A percentile compares a stretch with the other conserved stretches of the same genome.
Evolutionary conservation across 2,888 invertebrate species (phyloP).

Genomic region (Drosophila cognata): DNA sequence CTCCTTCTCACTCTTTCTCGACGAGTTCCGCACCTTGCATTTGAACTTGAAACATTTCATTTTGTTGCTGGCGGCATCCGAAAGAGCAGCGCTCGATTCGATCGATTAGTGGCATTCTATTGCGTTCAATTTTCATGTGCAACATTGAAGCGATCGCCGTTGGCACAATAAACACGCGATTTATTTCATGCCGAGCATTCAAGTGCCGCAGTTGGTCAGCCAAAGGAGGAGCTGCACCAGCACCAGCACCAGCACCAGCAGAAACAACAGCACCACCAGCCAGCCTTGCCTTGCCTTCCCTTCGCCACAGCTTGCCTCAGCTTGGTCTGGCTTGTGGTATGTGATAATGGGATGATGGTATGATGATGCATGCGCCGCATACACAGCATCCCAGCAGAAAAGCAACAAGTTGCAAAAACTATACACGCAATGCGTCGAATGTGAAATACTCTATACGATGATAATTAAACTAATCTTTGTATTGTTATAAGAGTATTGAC

Average conservation of each 20-base stretch:
- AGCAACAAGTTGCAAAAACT: conserved; percentile 33
- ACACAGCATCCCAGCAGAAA: conserved; percentile 69
- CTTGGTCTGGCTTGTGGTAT: conserved; percentile 68
- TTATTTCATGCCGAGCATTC: conserved; percentile 81
- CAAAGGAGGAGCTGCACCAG: conserved; percentile 64
- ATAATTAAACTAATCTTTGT: neutral
- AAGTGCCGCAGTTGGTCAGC: conserved; percentile 75
- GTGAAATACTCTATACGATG: conserved; percentile 22
- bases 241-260: conserved; percentile 10
- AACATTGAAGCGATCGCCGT: conserved; percentile 76
- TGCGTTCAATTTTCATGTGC: conserved; percentile 82
- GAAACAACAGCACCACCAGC: conserved; percentile 31
- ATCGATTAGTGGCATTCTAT: conserved; percentile 81
- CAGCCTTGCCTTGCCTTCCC: conserved; percentile 33
- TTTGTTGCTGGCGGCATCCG: conserved; percentile 68
- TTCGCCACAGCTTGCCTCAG: conserved; percentile 12
- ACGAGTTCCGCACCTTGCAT: conserved; percentile 74
- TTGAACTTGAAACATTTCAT: conserved; percentile 82
- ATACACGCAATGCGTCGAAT: conserved; percentile 5
- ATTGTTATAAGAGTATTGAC: neutral
- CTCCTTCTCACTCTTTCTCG: conserved; percentile 51
- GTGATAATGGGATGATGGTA: conserved; percentile 82
- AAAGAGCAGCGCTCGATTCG: conserved; percentile 42
- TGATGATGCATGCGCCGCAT: conserved; percentile 82
- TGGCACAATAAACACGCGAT: conserved; percentile 82